Percentiles rank a stretch among this genome's conserved stretches.
These are phyloP conservation scores for Dendronephthya gigantea DNA, from an alignment of 64 coral and sea anemone genomes.

Conservation along the genomic window DNA sequence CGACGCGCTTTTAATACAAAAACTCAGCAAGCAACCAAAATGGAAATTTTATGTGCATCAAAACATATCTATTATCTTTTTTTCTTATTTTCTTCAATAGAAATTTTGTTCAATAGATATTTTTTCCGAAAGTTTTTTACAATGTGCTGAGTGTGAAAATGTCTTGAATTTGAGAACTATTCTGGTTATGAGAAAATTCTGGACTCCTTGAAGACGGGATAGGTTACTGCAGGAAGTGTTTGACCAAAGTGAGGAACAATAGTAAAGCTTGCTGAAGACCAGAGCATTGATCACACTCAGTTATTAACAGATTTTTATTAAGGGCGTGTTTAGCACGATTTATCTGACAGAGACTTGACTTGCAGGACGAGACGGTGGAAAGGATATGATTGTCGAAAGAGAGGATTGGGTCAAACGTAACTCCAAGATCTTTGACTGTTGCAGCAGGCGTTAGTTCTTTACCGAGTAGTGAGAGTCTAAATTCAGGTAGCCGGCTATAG, in stretches of 20 bases:
- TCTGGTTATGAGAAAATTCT: no score
- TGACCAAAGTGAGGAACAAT: constrained; percentile 9
- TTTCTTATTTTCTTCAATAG: no score
- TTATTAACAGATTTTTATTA: not conserved
- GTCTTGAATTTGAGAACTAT: no score
- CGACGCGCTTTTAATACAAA: no score
- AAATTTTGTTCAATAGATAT: no score
- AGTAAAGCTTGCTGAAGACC: constrained; percentile 12
- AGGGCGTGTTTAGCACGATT: constrained; percentile 5
- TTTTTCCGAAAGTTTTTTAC: no score
- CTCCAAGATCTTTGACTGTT: constrained; percentile 32
- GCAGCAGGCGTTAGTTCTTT: constrained; percentile 21
- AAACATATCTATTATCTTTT: no score
- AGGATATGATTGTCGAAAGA: constrained; percentile 31
- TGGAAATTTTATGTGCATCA: no score
- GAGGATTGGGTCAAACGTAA: constrained; percentile 23
- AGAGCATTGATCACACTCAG: constrained; percentile 17
- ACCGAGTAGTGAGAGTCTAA: constrained; percentile 12
- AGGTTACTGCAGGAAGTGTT: not conserved
- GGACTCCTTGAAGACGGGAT: no score
- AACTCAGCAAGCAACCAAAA: no score
- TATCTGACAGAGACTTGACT: constrained; percentile 5
- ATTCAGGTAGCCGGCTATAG: constrained; percentile 22
- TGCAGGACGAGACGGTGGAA: constrained; percentile 24
- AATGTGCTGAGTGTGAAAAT: no score